A percentile compares a stretch with the other conserved stretches of the same genome.
Conservation (phyloP, 2,113 vertebrate species). For the Onychostoma macrolepis region DNA sequence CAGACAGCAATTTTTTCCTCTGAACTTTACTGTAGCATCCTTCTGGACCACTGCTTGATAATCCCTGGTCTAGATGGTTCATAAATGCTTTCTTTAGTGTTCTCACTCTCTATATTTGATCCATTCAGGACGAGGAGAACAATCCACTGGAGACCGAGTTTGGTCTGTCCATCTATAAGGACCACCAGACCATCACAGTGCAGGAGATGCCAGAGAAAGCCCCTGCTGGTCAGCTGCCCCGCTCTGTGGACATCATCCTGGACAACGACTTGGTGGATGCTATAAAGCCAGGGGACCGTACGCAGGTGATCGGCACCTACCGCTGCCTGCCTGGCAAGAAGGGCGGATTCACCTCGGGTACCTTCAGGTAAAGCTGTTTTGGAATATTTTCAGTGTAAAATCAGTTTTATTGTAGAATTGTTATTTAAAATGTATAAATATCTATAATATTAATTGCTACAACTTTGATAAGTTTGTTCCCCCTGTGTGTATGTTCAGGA, state of each 20-base stretch:
- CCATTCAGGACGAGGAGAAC: slow-evolving; percentile 91
- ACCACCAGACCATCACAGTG: slow-evolving; percentile 95
- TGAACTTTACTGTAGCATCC: no score
- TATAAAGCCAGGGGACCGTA: slow-evolving; percentile 91
- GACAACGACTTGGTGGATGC: slow-evolving; percentile 94
- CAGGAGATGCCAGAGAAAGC: slow-evolving; percentile 99
- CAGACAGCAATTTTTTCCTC: not conserved
- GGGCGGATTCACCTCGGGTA: slow-evolving; percentile 93
- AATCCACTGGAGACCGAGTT: slow-evolving; percentile 96
- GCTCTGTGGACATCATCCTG: slow-evolving; percentile 92
- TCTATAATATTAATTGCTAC: not conserved
- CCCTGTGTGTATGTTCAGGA: slow-evolving; percentile 72
- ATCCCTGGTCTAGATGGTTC: not conserved
- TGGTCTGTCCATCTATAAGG: slow-evolving; percentile 92
- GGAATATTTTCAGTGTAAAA: not conserved
- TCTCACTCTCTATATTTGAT: not conserved
- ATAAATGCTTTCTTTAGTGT: not conserved
- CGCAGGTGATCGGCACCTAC: slow-evolving; percentile 93
- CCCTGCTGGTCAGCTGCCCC: slow-evolving; percentile 94
- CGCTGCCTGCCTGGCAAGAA: slow-evolving; percentile 95
- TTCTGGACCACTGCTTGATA: not conserved
- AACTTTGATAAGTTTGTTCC: not conserved
- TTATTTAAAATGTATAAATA: not conserved
- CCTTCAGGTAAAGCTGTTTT: slow-evolving; percentile 85
- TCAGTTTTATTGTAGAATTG: not conserved